These are phyloP conservation scores for Norana najaformis DNA, from an alignment of 2,888 invertebrate genomes.

Conservation along the genomic window DNA sequence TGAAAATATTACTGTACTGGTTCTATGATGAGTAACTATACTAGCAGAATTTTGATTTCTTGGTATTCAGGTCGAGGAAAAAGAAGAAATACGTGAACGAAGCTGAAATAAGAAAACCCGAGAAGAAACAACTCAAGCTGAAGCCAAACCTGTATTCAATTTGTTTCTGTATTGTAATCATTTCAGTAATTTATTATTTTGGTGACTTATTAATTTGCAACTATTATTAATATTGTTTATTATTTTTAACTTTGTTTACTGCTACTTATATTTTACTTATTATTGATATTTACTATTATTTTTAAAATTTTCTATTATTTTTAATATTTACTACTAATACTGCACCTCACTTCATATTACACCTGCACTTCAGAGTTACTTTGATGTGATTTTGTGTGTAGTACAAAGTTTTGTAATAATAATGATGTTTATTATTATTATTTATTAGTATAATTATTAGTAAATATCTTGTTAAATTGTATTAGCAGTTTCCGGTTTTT, in stretches of 20 bases:
- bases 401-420: neutral
- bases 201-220: no score
- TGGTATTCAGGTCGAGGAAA: slow-evolving; percentile 81
- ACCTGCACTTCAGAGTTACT: neutral
- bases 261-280: no score
- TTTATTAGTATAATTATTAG: neutral
- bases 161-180: slow-evolving; percentile 91
- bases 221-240: no score
- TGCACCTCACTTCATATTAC: neutral
- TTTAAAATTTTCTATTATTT: no score
- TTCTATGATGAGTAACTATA: neutral
- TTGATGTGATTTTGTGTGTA: neutral
- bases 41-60: neutral
- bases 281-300: neutral
- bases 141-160: slow-evolving; percentile 19
- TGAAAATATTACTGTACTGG: neutral
- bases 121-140: slow-evolving; percentile 76
- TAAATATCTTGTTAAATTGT: neutral
- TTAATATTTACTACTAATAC: neutral
- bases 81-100: slow-evolving; percentile 85
- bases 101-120: slow-evolving; percentile 75
- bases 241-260: no score
- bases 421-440: neutral
- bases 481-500: neutral
- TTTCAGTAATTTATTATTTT: slow-evolving; percentile 84